Evolutionary conservation across 2,888 invertebrate genomes (phyloP).

Genomic region (Steromphala cineraria): DNA sequence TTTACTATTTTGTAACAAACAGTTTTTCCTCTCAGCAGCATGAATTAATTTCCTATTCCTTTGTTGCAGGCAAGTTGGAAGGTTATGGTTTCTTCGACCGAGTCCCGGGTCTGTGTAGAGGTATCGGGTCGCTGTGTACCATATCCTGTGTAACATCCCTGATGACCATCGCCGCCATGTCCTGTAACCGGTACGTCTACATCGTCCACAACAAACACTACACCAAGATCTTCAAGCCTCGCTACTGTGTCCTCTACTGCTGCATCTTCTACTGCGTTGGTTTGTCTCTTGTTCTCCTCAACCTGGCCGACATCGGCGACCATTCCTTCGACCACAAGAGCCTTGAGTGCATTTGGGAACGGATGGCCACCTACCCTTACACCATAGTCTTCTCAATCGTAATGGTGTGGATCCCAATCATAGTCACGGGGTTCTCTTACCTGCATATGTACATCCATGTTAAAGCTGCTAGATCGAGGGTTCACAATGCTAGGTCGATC

Average conservation of each 20-base stretch:
- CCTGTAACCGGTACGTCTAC: constrained; percentile 48
- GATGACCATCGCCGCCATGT: constrained; percentile 42
- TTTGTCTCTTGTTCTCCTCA: constrained; percentile 45
- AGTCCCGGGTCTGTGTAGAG: constrained; percentile 37
- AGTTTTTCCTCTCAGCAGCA: too few relatives aligned
- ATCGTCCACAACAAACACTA: constrained; percentile 43
- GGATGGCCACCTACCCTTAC: constrained; percentile 45
- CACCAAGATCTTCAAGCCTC: constrained; percentile 36
- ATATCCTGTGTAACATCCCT: constrained; percentile 52
- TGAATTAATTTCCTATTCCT: not conserved
- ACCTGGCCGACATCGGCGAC: constrained; percentile 48
- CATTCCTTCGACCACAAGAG: constrained; percentile 52
- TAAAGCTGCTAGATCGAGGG: constrained; percentile 21
- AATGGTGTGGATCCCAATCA: constrained; percentile 39
- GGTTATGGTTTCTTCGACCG: constrained; percentile 44
- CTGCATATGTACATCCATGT: constrained; percentile 39
- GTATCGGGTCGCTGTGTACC: constrained; percentile 46
- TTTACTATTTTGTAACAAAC: too few relatives aligned
- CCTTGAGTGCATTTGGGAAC: constrained; percentile 54
- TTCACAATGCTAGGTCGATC: constrained; percentile 14
- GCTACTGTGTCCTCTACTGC: constrained; percentile 34
- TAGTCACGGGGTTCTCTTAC: constrained; percentile 41
- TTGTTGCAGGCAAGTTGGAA: constrained; percentile 43
- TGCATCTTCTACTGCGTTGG: constrained; percentile 40
- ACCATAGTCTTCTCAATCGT: constrained; percentile 47